phyloP scores from a whole-genome alignment of 2,888 invertebrate species.

The Dryomyza anilis region DNA sequence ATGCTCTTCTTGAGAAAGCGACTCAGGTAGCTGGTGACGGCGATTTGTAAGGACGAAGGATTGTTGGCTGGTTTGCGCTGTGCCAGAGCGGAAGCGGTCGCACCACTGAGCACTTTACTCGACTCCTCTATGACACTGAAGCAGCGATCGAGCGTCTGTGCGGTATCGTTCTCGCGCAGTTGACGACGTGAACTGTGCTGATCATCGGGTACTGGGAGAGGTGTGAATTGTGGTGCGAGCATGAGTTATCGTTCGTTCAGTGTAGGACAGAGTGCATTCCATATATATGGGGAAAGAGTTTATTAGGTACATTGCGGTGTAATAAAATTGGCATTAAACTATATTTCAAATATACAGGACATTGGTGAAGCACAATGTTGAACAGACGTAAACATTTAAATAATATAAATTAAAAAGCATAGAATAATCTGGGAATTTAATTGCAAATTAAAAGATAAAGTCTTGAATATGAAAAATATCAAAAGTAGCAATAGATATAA shows the following conservation, averaged over 20 bases:
- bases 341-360: too few species aligned
- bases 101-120: conserved; percentile 49
- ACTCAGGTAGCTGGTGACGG: conserved; percentile 68
- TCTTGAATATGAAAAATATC: too few species aligned
- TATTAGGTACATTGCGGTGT: too few species aligned
- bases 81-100: conserved; percentile 49
- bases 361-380: too few species aligned
- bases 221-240: too few species aligned
- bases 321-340: too few species aligned
- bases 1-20: conserved; percentile 75
- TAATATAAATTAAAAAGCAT: too few species aligned
- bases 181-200: conserved; percentile 74
- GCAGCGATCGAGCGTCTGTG: conserved; percentile 77
- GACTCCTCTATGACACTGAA: conserved; percentile 72
- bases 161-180: conserved; percentile 72
- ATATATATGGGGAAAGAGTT: not conserved
- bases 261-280: not conserved
- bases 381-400: too few species aligned
- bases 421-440: too few species aligned
- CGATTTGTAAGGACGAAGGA: conserved; percentile 66
- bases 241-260: not conserved
- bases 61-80: conserved; percentile 63
- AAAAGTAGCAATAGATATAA: too few species aligned
- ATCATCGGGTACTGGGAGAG: conserved; percentile 73
- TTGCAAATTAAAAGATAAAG: too few species aligned